Conservation (phyloP, 2,113 vertebrate species). For the Pterocles orientalis region DNA sequence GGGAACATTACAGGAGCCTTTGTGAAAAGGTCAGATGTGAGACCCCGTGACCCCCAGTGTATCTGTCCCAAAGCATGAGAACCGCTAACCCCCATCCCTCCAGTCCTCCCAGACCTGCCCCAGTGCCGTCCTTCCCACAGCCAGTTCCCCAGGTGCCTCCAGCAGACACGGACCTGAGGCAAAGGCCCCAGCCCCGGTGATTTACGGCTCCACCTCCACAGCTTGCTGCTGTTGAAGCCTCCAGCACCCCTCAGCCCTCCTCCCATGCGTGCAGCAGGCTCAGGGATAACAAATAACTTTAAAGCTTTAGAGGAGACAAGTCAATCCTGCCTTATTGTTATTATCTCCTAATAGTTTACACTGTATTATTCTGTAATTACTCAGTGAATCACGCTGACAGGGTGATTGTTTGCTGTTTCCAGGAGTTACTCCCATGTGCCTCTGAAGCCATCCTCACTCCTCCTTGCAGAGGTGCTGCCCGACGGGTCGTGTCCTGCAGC, state of each 20-base stretch:
- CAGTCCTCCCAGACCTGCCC: not conserved
- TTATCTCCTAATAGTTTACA: constrained; percentile 62
- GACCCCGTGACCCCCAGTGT: not conserved
- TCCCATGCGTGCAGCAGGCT: not conserved
- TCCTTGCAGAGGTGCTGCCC: not conserved
- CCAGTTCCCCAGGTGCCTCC: not conserved
- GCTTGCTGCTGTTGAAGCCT: not conserved
- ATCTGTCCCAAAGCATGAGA: not conserved
- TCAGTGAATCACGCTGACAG: constrained; percentile 59
- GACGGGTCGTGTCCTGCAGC: not conserved
- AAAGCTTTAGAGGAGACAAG: constrained; percentile 24
- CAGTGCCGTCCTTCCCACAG: accelerated
- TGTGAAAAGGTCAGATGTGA: not conserved
- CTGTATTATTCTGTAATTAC: constrained; percentile 61
- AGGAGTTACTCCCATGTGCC: not conserved
- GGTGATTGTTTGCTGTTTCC: not conserved
- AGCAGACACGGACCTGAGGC: not conserved
- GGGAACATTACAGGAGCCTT: not conserved
- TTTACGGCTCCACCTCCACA: not conserved
- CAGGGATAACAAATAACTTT: not conserved
- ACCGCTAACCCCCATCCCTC: not conserved
- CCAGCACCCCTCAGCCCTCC: not conserved
- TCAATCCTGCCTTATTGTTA: constrained; percentile 47
- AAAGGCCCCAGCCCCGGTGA: not conserved
- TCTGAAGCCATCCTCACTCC: constrained; percentile 2